Conservation (phyloP, 2,888 invertebrate genomes). For the Callinectes sapidus region DNA sequence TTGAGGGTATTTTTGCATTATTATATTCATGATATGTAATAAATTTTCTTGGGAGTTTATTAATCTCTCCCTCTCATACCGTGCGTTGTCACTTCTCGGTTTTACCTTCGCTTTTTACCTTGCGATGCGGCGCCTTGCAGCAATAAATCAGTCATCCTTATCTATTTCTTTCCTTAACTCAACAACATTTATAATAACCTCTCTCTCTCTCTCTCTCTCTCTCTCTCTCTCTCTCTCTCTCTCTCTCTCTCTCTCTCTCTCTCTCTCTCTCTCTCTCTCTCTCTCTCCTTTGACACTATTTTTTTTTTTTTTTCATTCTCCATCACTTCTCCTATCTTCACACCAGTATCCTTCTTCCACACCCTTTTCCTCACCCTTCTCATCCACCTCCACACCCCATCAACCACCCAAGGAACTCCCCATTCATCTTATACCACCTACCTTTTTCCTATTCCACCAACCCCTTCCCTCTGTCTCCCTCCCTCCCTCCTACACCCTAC, state of each 20-base stretch:
- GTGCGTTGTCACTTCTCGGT: background rate
- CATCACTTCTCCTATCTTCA: background rate
- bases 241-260: constrained; percentile 3
- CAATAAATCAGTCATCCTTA: background rate
- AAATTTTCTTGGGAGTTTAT: background rate
- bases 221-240: background rate
- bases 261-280: constrained; percentile 1
- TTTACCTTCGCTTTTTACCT: background rate
- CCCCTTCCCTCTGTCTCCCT: background rate
- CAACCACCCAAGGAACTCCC: background rate
- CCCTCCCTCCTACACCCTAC: constrained; percentile 1
- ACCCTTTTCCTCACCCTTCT: background rate
- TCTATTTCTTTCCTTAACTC: background rate
- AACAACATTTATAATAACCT: background rate
- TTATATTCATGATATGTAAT: background rate
- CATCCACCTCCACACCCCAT: background rate
- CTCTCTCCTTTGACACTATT: background rate
- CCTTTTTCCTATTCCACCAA: background rate
- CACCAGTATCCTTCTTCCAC: background rate
- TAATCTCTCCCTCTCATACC: background rate
- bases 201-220: background rate
- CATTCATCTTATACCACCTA: constrained; percentile 6
- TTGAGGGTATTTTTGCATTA: background rate
- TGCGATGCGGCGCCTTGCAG: background rate
- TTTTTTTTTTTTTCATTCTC: background rate